Evolutionary conservation across 2,888 invertebrate species (phyloP).

Genomic region (Criorhina ranunculi): DNA sequence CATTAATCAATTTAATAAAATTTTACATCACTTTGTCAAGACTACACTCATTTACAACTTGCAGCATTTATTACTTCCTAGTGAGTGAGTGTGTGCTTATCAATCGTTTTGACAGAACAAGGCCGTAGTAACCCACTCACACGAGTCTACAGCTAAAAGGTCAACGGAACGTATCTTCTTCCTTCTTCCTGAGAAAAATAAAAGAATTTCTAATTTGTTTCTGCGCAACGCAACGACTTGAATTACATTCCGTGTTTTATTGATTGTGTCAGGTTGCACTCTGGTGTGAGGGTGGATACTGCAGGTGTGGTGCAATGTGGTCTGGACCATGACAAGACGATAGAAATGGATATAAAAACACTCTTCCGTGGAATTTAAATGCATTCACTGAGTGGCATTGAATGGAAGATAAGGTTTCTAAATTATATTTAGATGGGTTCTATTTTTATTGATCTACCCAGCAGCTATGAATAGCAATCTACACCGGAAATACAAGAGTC

Average conservation of each 20-base stretch:
- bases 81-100: constrained; percentile 48
- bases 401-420: constrained; percentile 46
- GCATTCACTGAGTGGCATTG: constrained; percentile 46
- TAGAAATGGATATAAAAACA: constrained; percentile 43
- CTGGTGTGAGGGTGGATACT: constrained; percentile 7
- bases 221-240: constrained; percentile 39
- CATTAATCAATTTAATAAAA: constrained; percentile 64
- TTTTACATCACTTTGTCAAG: constrained; percentile 50
- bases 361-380: constrained; percentile 32
- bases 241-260: constrained; percentile 49
- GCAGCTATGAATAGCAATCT: background rate
- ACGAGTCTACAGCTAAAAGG: constrained; percentile 44
- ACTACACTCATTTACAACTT: constrained; percentile 52
- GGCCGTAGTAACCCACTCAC: constrained; percentile 51
- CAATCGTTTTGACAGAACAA: constrained; percentile 67
- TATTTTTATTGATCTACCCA: constrained; percentile 27
- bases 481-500: constrained; percentile 36
- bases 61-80: constrained; percentile 55
- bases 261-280: constrained; percentile 46
- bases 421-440: constrained; percentile 41
- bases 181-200: constrained; percentile 17
- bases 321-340: constrained; percentile 65
- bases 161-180: constrained; percentile 63
- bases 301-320: constrained; percentile 33
- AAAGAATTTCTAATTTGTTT: constrained; percentile 45